Evolutionary conservation across 2,888 invertebrate genomes (phyloP).

Genomic region (Lithophane ornitopus): DNA sequence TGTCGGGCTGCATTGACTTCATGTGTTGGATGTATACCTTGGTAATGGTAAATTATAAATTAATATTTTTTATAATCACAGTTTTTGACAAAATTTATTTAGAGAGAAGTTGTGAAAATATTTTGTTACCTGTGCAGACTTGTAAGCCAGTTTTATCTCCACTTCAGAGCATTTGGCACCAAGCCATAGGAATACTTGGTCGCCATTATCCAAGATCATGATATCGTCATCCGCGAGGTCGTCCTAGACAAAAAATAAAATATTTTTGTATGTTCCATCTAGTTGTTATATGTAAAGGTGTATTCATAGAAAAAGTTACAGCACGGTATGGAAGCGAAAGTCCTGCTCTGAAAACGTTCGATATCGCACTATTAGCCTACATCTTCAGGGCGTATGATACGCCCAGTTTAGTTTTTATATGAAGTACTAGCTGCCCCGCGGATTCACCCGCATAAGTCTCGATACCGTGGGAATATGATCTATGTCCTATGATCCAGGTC

Average conservation of each 20-base stretch:
- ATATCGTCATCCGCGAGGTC: constrained; percentile 99
- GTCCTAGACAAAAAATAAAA: constrained; percentile 91
- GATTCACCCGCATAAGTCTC: no score
- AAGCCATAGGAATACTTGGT: constrained; percentile 99
- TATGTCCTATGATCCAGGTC: no score
- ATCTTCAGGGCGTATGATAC: not conserved
- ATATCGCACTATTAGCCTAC: not conserved
- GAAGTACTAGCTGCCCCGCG: not conserved
- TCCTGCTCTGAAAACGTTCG: not conserved
- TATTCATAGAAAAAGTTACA: not conserved
- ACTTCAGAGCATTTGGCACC: constrained; percentile 99
- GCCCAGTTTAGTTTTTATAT: not conserved
- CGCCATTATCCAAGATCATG: constrained; percentile 99
- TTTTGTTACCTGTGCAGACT: constrained; percentile 96
- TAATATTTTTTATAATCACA: not conserved
- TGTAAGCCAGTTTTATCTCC: constrained; percentile 99
- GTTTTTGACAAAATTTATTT: not conserved
- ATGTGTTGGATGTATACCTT: constrained; percentile 99
- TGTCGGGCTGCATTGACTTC: constrained; percentile 98
- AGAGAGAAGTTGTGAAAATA: not conserved
- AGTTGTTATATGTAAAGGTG: not conserved
- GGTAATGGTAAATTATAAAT: not conserved
- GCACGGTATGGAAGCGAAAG: not conserved
- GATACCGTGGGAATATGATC: no score
- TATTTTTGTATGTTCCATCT: not conserved